Evolutionary conservation across 2,797 vertebrate species (phyloP).

Genomic region (Pteronotus mesoamericanus): DNA sequence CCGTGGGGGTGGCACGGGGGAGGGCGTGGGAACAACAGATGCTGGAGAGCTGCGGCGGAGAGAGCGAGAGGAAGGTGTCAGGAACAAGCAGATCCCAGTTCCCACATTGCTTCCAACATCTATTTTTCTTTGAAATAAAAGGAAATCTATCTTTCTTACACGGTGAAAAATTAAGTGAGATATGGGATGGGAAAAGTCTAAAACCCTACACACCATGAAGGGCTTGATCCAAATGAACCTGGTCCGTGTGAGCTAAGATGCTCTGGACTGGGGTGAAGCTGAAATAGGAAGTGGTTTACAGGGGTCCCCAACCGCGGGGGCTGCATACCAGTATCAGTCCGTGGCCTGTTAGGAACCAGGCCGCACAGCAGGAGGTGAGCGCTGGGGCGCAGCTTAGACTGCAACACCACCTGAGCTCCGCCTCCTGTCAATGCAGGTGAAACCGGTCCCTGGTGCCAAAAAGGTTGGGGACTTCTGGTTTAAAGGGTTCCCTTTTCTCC

Average conservation of each 20-base stretch:
- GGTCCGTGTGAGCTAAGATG: background rate
- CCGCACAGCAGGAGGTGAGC: background rate
- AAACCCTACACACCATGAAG: background rate
- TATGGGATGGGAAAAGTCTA: background rate
- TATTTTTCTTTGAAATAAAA: background rate
- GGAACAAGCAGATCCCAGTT: background rate
- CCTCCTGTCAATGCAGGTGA: background rate
- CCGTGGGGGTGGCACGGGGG: background rate
- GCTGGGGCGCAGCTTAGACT: rapidly evolving
- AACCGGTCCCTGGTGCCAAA: background rate
- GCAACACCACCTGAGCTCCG: no score
- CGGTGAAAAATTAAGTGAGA: background rate
- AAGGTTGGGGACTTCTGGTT: background rate
- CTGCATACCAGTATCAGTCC: background rate
- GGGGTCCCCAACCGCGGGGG: no score
- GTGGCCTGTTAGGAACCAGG: background rate
- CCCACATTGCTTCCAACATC: background rate
- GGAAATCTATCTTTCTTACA: background rate
- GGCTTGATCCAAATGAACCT: background rate
- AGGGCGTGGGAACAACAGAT: background rate
- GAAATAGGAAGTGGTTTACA: background rate
- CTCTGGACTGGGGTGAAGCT: background rate
- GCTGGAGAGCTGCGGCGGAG: background rate
- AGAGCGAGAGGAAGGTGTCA: background rate
- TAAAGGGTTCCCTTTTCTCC: background rate